Base-by-base conservation (phyloP, 2,888 invertebrate genomes). In the Drosophila limbata region DNA sequence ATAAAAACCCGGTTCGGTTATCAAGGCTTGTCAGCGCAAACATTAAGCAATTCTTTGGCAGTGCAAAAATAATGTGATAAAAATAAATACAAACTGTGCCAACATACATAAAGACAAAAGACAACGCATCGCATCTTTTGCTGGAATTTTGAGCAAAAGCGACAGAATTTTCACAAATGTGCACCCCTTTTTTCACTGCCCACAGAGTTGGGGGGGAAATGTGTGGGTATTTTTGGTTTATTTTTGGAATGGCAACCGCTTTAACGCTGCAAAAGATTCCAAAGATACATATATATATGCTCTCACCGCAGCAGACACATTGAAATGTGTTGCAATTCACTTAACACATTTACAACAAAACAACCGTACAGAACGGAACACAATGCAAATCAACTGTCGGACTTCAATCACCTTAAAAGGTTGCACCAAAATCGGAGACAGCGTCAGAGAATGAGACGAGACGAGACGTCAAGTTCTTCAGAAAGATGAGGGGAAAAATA, bases 21-120 rank as follows among this genome's bases (percentile, higher is more conserved):
- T 73, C 69, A 57, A 52, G 52, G 56, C 21, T 71, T 55, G 37
- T 70, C 40, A 39, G 25, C 15, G 28, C 39, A 33, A 15, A 28
- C 47, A 76, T 48, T 40, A 25, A 48, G 37, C 53, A 53, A 35
- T 53, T 52, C 33, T 51, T 37, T 51, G 21, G n/a, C 57, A 50
- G 10, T 17, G 39, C 50, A 39, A 28, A 57, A 48, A 21, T 40
- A 69, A 62, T 47, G 52, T 55, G 68, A 69, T 73, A 73, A 84
- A 87, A 89, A 90, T 77, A 81, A 70, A 75, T 66, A 40, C 37
- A 77, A 82, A 85, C 62, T 88, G 85, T 85, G 88, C 83, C 73
- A 79, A 73, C 48, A 39, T 9, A 31, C 19, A 72, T 28, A 65
- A 69, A 42, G 21, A 64, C 35, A 59, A 51, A 57, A 52, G 45